Base-by-base conservation (phyloP, 92 coral and sea anemone genomes). In the Bergia sp. region DNA sequence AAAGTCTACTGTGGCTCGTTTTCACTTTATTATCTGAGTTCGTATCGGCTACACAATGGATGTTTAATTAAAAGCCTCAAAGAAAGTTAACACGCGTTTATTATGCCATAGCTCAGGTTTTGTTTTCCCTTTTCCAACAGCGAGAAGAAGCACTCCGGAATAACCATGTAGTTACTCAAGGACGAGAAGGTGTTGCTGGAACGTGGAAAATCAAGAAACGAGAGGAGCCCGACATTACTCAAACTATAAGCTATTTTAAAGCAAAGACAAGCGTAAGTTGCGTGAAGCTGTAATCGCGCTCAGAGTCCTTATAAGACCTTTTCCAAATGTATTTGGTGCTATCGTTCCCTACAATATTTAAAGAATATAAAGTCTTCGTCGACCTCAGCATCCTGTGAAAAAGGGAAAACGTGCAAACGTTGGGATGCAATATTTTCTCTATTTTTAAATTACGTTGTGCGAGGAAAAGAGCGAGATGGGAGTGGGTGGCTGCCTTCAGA, bases 171-270 rank as follows among this genome's bases (percentile, higher is more conserved):
- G 94, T 95, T 49, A 93, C 96, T 21, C 69, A 86, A 20, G 98
- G 98, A 5, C 92, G 82, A 58, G 95, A 90, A 18, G 82, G 82
- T 47, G 88, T 93, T 13, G 89, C 94, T 4, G 84, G 91, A 65
- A 71, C 95, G 0, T 95, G 98, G 98, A 95, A 95, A 69, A 93
- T 95, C 58, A 82, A 90, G 80, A 92, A 91, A 65, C 93, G 91
- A 4, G 91, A 92, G 49, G 91, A 93, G 20, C 79, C 92, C 7
- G 98, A 93, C 83, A 49, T 95, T 40, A 67, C 84, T 44, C 96
- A 95, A 86, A 93, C 88, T 73, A 95, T 94, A 42, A 95, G 95
- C 88, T 95, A 95, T 87, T 95, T 95, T 74, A 93, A 86, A 66
- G 92, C 93, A 44, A 95, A 92, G 85, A 95, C 98, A 69, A 10